These are phyloP conservation scores for Desmodus rotundus DNA, from an alignment of 2,113 vertebrate genomes.

Conservation along the genomic window DNA sequence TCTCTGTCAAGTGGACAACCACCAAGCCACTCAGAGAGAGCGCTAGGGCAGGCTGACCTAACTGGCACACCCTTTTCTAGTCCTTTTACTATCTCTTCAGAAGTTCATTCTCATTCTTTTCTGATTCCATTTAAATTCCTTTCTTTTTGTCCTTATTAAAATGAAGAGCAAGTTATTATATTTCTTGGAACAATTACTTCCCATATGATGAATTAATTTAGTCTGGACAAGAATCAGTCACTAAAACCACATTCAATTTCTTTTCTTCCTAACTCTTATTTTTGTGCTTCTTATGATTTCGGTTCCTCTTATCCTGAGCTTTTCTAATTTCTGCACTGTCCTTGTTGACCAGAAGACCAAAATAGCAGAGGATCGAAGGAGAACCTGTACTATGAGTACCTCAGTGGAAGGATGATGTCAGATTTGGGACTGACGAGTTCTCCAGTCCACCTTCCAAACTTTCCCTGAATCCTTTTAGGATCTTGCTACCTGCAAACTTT, in stretches of 20 bases:
- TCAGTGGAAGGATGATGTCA: background rate
- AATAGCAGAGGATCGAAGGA: background rate
- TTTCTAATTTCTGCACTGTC: constrained; percentile 3
- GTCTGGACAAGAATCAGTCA: constrained; percentile 24
- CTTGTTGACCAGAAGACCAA: constrained; percentile 4
- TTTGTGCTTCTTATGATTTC: constrained; percentile 3
- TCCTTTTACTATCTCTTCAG: background rate
- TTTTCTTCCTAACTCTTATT: constrained; percentile 21
- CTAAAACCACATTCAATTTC: constrained; percentile 17
- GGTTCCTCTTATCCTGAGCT: background rate
- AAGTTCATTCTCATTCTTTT: constrained; percentile 23
- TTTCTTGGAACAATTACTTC: constrained; percentile 16
- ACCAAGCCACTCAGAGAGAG: background rate
- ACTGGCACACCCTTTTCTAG: background rate
- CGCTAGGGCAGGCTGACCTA: background rate
- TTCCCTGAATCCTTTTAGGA: constrained; percentile 32
- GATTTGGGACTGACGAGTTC: background rate
- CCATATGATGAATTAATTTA: constrained; percentile 19
- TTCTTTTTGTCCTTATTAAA: constrained; percentile 42
- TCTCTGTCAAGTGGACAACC: background rate
- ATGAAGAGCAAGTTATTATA: constrained; percentile 17
- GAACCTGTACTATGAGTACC: background rate
- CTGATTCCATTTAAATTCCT: constrained; percentile 19
- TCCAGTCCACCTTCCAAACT: background rate
- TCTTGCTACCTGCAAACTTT: constrained; percentile 3